Evolutionary conservation across 2,888 invertebrate genomes (phyloP), one percentile per base, ranked within the genome.

Genomic region (Drosophila koepferae): DNA sequence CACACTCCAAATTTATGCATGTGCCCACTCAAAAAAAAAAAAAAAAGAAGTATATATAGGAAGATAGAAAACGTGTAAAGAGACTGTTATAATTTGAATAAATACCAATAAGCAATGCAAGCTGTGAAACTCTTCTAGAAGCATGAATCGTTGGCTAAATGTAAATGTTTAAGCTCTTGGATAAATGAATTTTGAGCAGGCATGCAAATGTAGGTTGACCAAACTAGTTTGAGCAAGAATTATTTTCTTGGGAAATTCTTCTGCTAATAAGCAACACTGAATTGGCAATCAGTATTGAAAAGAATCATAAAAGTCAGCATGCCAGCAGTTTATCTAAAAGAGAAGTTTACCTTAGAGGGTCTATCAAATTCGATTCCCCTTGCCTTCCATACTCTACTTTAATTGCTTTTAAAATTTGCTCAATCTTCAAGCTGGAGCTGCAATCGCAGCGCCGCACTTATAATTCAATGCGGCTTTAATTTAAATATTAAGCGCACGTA

Each of bases 1-100:
- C 34, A 18, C 20, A 38, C 48, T 55, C 28, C 0, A 48, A 76
- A 76, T 77, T 63, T 76, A 80, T 80, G 65, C 60, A 63, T 63
- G 14, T 46, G 41, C 62, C 80, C 59, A 60, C 76, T 55, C 2
- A 7, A 49, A 31, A 49, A 48, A 48, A 28, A 49, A 18, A 31
- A 34, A 51, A 28, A 4, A 28, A 4, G 5, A 28, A 4, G 5
- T 28, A 28, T 28, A 28, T 28, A 0, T 18, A 12, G 14, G 38
- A 5, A 38, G 18, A 16, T 38, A 44, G 59, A 58, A 12, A 49
- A 51, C 48, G 46, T 62, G 43, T 73, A 73, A 18, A 44, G 40
- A 43, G 51, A 46, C 46, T 49, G 23, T 63, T 56, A 40, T 59
- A 66, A 67, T 44, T 63, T 23, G 43, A 55, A 55, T 46, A 68